A percentile compares a stretch with the other conserved stretches of the same genome.
Conservation (phyloP, 2,888 invertebrate genomes). For the Nowickia ferox region DNA sequence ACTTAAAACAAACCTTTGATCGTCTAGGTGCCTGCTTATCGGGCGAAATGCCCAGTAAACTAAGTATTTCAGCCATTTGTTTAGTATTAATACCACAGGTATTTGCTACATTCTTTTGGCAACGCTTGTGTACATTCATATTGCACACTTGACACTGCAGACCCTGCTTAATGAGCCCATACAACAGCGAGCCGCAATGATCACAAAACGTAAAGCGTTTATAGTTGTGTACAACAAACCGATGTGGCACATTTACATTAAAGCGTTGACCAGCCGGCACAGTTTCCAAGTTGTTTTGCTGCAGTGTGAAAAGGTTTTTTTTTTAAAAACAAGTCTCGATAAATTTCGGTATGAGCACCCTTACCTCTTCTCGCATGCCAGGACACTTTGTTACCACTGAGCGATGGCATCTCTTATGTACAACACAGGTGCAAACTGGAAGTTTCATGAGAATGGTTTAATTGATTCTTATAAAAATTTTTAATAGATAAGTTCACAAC, state of each 20-base stretch:
- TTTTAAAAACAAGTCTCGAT: neutral
- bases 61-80: conserved; percentile 96
- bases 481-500: neutral
- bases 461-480: conserved; percentile 5
- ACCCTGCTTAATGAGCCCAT: conserved; percentile 97
- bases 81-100: conserved; percentile 99
- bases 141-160: conserved; percentile 98
- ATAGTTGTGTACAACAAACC: conserved; percentile 97
- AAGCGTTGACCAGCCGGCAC: conserved; percentile 91
- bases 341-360: neutral
- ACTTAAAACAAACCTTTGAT: conserved; percentile 84
- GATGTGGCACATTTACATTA: conserved; percentile 99
- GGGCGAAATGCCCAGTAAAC: conserved; percentile 95
- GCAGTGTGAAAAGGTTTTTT: conserved; percentile 3
- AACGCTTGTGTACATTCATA: conserved; percentile 99
- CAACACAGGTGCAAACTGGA: conserved; percentile 99
- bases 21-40: conserved; percentile 89
- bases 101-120: conserved; percentile 99
- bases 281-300: conserved; percentile 85
- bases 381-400: conserved; percentile 99
- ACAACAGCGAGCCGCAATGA: conserved; percentile 98
- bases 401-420: conserved; percentile 99
- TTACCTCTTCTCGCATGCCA: conserved; percentile 95
- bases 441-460: conserved; percentile 73
- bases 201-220: conserved; percentile 99